Evolutionary conservation across 2,113 vertebrate species (phyloP).

Genomic region (Bubo bubo): DNA sequence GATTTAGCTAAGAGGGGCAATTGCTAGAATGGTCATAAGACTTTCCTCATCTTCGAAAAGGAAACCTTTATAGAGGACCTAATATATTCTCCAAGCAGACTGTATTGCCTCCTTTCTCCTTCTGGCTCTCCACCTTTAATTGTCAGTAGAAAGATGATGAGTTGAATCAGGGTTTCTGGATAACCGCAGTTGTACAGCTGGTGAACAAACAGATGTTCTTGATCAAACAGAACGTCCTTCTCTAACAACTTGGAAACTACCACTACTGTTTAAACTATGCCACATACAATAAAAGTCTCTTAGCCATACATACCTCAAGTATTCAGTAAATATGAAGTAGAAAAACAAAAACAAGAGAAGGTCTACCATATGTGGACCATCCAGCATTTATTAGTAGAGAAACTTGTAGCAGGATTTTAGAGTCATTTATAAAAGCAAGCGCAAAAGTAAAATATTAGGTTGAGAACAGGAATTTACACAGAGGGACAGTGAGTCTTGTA

Average conservation of each 20-base stretch:
- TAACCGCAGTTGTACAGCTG: neutral
- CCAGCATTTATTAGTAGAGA: neutral
- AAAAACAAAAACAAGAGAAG: constrained; percentile 19
- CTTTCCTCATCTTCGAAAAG: neutral
- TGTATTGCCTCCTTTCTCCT: neutral
- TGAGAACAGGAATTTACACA: neutral
- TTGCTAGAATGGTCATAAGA: neutral
- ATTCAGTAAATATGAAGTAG: constrained; percentile 36
- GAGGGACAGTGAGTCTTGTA: neutral
- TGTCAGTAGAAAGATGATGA: neutral
- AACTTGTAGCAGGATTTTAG: neutral
- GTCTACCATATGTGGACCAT: neutral
- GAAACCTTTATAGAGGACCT: neutral
- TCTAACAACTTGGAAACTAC: neutral
- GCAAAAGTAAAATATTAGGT: neutral
- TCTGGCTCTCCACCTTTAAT: neutral
- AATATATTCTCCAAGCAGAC: neutral
- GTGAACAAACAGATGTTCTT: neutral
- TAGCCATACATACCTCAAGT: neutral
- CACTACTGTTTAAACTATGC: neutral
- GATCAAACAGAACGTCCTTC: neutral
- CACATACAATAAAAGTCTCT: constrained; percentile 32
- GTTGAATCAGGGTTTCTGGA: neutral
- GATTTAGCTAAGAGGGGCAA: neutral
- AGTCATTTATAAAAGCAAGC: neutral